Evolutionary conservation across 2,888 invertebrate species (phyloP).

Genomic region (Cynaeus angustus): DNA sequence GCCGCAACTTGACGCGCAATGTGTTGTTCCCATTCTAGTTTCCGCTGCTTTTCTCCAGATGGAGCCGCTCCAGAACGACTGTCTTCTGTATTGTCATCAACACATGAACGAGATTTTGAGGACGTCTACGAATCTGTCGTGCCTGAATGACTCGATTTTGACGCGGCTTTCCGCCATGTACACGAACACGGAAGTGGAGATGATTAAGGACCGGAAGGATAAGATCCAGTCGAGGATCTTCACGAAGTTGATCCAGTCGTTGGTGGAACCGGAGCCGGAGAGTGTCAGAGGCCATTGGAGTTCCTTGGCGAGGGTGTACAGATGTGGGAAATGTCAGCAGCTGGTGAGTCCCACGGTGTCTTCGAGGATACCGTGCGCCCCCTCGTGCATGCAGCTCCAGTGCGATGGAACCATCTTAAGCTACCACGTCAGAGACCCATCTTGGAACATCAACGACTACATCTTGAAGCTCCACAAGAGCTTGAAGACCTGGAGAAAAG

Average conservation of each 20-base stretch:
- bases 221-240: conserved; percentile 89
- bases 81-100: conserved; percentile 88
- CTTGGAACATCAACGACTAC: conserved; percentile 89
- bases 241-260: conserved; percentile 86
- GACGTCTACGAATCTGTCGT: conserved; percentile 89
- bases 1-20: conserved; percentile 84
- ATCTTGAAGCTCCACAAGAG: conserved; percentile 84
- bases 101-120: conserved; percentile 91
- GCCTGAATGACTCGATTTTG: conserved; percentile 86
- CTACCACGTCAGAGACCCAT: conserved; percentile 82
- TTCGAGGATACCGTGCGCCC: conserved; percentile 82
- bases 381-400: conserved; percentile 83
- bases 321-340: conserved; percentile 68
- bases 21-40: conserved; percentile 93
- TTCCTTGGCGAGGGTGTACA: conserved; percentile 84
- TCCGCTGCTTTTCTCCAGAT: conserved; percentile 97
- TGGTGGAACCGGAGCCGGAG: conserved; percentile 85
- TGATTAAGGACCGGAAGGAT: conserved; percentile 89
- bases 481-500: conserved; percentile 88
- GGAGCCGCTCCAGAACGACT: conserved; percentile 91
- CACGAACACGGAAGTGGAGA: conserved; percentile 90
- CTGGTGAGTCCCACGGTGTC: conserved; percentile 80
- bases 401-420: conserved; percentile 82
- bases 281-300: conserved; percentile 86
- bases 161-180: conserved; percentile 88